Base-by-base conservation (phyloP, 1,140 invertebrate genomes). In the Neodiprion lecontei region DNA sequence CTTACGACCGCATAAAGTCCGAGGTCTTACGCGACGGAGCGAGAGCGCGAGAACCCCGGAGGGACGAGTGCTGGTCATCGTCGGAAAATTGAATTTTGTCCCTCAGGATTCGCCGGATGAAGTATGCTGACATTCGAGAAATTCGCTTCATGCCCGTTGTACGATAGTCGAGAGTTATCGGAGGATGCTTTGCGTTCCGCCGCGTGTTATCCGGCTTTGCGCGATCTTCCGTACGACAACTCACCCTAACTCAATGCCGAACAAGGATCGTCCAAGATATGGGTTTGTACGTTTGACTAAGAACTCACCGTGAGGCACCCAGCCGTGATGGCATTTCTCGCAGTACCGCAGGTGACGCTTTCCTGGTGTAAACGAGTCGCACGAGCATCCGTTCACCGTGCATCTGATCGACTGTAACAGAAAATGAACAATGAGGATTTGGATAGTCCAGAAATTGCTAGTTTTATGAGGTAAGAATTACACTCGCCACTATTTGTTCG, bases 221-320 rank as follows among this genome's bases (percentile, higher is more conserved):
- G 28, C 28, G 28, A 5, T 40, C 28, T 40, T 40, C 28, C 28
- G 28, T 40, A 40, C 5, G 28, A 5, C 28, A 21, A 21, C 17
- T 21, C 17, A 21, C 17, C 17, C 17, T 21, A 21, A 21, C 17
- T 21, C 17, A 21, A 21, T 1, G 17, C 17, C 17, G 17, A 21
- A 40, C 2, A 40, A 40, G 28, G 5, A 4, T 40, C 28, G 5
- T 40, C 2, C 0, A 5, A 40, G 5, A 4, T 40, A 40, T 40
- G 5, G 17, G 17, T 21, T 21, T 40, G 5, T 40, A 40, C 5
- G 28, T 40, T 2, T 40, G 28, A 40, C 5, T 40, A n/a, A 71
- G 7, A 68, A 89, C 93, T 94, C 86, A 95, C 94, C 94, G 86
- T 95, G 94, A 74, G 92, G 91, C 69, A 95, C 93, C 93, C 94